These are phyloP conservation scores for Eudasyphora cyanicolor DNA, from an alignment of 2,888 invertebrate genomes.

Conservation along the genomic window DNA sequence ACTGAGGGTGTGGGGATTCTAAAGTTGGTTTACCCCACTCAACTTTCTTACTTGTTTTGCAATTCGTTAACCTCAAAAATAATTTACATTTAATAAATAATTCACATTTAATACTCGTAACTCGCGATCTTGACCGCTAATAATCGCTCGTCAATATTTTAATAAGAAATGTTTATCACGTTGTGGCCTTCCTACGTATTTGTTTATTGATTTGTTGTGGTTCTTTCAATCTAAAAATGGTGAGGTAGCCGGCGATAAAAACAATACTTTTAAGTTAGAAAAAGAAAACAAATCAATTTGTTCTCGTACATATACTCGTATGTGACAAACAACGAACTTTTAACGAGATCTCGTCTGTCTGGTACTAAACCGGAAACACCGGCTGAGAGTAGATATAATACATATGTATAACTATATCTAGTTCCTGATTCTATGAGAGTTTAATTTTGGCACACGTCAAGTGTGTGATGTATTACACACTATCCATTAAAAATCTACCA, in stretches of 20 bases:
- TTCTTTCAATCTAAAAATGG: neutral
- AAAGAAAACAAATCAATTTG: slow-evolving; percentile 17
- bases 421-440: slow-evolving; percentile 3
- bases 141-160: neutral
- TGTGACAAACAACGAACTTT: slow-evolving; percentile 14
- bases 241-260: neutral
- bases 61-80: no score
- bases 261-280: no score
- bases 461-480: no score
- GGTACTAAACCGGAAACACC: slow-evolving; percentile 14
- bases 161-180: neutral
- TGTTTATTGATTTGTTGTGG: slow-evolving; percentile 9
- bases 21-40: no score
- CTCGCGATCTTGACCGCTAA: neutral
- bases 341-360: neutral
- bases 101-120: neutral
- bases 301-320: no score
- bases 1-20: no score
- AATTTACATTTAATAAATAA: no score
- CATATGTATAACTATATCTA: neutral
- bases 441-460: no score
- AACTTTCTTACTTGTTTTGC: no score
- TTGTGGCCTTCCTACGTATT: neutral
- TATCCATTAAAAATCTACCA: no score
- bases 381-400: no score